These are phyloP conservation scores for Brachyalestes nurse DNA, from an alignment of 2,797 vertebrate genomes.

Conservation along the genomic window DNA sequence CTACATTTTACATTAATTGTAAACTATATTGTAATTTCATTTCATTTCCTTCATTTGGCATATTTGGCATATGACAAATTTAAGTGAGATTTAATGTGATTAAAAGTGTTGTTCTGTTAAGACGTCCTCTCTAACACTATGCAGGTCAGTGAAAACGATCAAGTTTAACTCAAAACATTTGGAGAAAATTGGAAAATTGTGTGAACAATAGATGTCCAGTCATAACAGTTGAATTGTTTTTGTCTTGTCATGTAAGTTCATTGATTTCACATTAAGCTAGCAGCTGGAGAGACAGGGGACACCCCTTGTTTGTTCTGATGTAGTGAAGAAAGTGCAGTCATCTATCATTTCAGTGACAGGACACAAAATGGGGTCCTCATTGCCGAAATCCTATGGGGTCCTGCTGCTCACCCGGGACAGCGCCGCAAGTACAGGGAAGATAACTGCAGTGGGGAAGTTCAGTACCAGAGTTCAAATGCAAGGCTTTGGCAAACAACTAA, in stretches of 20 bases:
- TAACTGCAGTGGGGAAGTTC: background rate
- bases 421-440: background rate
- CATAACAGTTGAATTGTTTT: conserved; percentile 34
- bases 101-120: background rate
- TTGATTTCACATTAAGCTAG: conserved; percentile 47
- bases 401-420: background rate
- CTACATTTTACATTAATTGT: too few species aligned
- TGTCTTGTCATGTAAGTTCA: conserved; percentile 29
- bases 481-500: too few species aligned
- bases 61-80: too few species aligned
- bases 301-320: conserved; percentile 49
- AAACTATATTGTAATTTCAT: too few species aligned
- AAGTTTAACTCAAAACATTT: background rate
- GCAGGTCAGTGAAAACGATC: background rate
- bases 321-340: conserved; percentile 32
- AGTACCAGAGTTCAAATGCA: background rate
- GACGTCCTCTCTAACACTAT: background rate
- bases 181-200: background rate
- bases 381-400: conserved; percentile 15
- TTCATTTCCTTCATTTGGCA: too few species aligned
- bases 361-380: conserved; percentile 44
- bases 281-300: conserved; percentile 35
- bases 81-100: background rate
- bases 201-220: background rate
- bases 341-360: conserved; percentile 53